Evolutionary conservation across 2,888 invertebrate species (phyloP).

Genomic region (Sphaerophoria taeniata): DNA sequence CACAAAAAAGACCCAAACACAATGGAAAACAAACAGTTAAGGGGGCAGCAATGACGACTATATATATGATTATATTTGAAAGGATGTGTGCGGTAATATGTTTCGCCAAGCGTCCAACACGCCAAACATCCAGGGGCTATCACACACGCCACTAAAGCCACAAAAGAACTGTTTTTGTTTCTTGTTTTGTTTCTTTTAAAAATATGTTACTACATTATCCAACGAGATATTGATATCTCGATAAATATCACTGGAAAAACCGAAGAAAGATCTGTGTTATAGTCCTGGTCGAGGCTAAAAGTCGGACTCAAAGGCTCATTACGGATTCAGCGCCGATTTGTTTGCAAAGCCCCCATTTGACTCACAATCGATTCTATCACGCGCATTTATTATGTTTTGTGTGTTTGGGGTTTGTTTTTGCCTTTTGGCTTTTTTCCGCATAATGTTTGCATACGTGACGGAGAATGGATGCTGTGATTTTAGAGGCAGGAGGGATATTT

Average conservation of each 20-base stretch:
- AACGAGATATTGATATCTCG: constrained; percentile 63
- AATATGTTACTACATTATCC: constrained; percentile 47
- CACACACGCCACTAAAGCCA: constrained; percentile 20
- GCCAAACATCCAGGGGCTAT: constrained; percentile 56
- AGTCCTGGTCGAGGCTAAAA: constrained; percentile 4
- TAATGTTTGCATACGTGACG: constrained; percentile 66
- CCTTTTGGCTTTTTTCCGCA: constrained; percentile 49
- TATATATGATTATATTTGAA: neutral
- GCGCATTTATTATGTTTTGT: constrained; percentile 71
- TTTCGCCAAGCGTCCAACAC: constrained; percentile 25
- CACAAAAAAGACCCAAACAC: constrained; percentile 23
- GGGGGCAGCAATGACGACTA: constrained; percentile 10
- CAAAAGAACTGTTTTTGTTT: constrained; percentile 63
- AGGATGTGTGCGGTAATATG: constrained; percentile 34
- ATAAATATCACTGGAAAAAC: constrained; percentile 59
- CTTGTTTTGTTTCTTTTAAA: neutral
- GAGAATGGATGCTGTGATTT: constrained; percentile 10
- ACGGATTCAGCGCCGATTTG: constrained; percentile 81
- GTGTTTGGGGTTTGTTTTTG: constrained; percentile 29
- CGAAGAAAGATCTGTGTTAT: constrained; percentile 44
- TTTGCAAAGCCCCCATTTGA: constrained; percentile 80
- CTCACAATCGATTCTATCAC: constrained; percentile 81
- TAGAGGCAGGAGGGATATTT: neutral
- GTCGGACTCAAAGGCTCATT: constrained; percentile 75
- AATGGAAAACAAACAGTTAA: constrained; percentile 63